Evolutionary conservation across 2,113 vertebrate species (phyloP).

Genomic region (Diadophis punctatus): DNA sequence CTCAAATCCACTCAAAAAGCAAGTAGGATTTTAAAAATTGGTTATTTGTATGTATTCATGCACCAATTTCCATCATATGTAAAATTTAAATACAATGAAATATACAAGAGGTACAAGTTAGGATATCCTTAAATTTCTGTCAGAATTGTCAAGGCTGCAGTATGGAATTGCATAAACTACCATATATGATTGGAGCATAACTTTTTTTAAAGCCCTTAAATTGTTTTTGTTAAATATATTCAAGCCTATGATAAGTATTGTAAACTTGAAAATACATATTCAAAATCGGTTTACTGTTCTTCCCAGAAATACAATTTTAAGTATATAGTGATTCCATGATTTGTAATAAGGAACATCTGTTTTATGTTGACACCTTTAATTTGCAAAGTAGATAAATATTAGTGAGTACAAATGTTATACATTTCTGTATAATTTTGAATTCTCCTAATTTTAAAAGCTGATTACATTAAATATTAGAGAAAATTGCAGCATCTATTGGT

Average conservation of each 20-base stretch:
- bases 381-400: neutral
- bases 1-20: constrained; percentile 6
- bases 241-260: neutral
- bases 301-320: constrained; percentile 29
- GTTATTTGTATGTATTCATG: neutral
- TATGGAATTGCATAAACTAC: neutral
- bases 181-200: neutral
- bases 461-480: neutral
- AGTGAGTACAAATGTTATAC: neutral
- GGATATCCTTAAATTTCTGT: neutral
- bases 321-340: constrained; percentile 23
- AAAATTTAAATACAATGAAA: constrained; percentile 23
- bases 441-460: neutral
- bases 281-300: constrained; percentile 13
- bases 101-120: neutral
- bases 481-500: neutral
- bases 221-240: neutral
- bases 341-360: constrained; percentile 5
- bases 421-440: constrained; percentile 19
- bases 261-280: neutral
- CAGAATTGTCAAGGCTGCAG: neutral
- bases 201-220: neutral
- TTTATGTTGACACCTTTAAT: constrained; percentile 14
- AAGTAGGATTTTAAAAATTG: constrained; percentile 28
- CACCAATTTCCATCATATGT: constrained; percentile 6